phyloP scores from a whole-genome alignment of 1,140 invertebrate species.

The Drosophila nigromelanica region DNA sequence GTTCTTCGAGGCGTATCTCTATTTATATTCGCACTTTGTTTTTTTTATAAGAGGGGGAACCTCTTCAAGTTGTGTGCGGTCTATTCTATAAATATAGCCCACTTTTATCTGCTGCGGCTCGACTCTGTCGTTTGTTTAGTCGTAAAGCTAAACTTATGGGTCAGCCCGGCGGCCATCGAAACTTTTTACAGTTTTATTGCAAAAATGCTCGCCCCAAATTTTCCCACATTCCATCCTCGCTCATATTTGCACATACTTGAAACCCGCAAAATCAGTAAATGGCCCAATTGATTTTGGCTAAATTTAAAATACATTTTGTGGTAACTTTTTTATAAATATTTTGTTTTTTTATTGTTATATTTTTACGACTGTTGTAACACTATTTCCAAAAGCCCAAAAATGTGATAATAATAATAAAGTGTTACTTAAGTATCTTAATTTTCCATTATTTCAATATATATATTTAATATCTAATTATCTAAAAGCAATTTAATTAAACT shows the following conservation, averaged over 20 bases:
- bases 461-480: too few species aligned
- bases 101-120: conserved; percentile 47
- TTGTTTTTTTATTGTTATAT: too few species aligned
- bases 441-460: too few species aligned
- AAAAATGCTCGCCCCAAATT: conserved; percentile 2
- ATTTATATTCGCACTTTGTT: conserved; percentile 33
- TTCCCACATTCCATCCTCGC: background rate
- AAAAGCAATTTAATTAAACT: too few species aligned
- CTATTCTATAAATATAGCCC: conserved; percentile 42
- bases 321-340: too few species aligned
- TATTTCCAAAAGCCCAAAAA: too few species aligned
- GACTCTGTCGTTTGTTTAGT: conserved; percentile 26
- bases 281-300: conserved; percentile 36
- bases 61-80: background rate
- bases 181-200: conserved; percentile 58
- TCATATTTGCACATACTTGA: conserved; percentile 8
- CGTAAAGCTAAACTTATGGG: conserved; percentile 59
- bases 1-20: conserved; percentile 14
- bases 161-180: conserved; percentile 44
- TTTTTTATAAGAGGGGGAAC: too few species aligned
- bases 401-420: too few species aligned
- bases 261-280: conserved; percentile 27
- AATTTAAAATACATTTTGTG: conserved; percentile 1
- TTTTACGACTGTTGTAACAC: too few species aligned
- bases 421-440: too few species aligned